Base-by-base conservation (phyloP, 64 coral and sea anemone species). In the Stylophora pistillata region DNA sequence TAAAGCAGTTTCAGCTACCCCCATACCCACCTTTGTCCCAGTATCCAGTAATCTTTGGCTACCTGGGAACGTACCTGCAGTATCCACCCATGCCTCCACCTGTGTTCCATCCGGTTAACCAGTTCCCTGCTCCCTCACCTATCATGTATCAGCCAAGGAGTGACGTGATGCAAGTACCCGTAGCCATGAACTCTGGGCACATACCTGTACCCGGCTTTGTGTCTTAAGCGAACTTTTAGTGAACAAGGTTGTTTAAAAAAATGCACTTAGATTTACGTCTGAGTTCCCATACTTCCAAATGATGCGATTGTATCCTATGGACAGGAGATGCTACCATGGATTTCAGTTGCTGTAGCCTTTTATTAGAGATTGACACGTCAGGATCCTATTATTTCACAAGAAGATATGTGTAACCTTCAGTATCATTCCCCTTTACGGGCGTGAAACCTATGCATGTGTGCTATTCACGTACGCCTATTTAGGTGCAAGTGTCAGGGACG, bases 31-130 rank as follows among this genome's bases (percentile, higher is more conserved):
- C 74, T 23, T 37, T 77, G 74, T 77, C 18, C 41, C 74, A 56
- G 74, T 3, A 55, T 77, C 34, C 74, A 77, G 23, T 77, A 52
- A 77, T 55, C 37, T 77, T 23, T 23, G 47, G 74, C 47, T 55
- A 77, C 15, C 47, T 52, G 4, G 0, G 74, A 15, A 17, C 15
- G 18, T 56, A 77, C 32, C 9, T 34, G n/a, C n/a, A 77, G 53
- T 77, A 77, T 5, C 74, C 47, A 55, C 55, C 32, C 53, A 55
- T 28, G 41, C 53, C 74, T 55, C 74, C 53, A 11, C 74, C 47
- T 77, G 74, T 77, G 32, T 0, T 77, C 74, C 74, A 55, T 3
- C 74, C 21, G 47, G 37, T 54, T 79, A 58, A 79, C 76, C 54
- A 59, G 53, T 79, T 58, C 54, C 29, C 53, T 30, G 34, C 5